Percentiles rank a stretch among this genome's conserved stretches.
These are phyloP conservation scores for Graphium colonna DNA, from an alignment of 2,888 invertebrate species.

Conservation along the genomic window DNA sequence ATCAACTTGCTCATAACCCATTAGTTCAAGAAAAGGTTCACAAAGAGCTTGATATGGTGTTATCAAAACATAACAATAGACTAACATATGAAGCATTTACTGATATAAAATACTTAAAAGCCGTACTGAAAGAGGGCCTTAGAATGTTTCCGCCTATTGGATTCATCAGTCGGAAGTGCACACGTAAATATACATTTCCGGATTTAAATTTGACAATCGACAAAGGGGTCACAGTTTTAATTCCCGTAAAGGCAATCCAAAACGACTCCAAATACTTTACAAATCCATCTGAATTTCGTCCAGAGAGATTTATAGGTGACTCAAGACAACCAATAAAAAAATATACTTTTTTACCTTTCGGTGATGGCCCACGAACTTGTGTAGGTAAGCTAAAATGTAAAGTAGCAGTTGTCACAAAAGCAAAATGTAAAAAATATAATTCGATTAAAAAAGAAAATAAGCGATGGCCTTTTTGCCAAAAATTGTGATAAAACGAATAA, in stretches of 20 bases:
- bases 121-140: slow-evolving; percentile 39
- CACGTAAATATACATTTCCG: slow-evolving; percentile 33
- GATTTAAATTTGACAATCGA: slow-evolving; percentile 37
- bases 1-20: slow-evolving; percentile 42
- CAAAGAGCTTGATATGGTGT: slow-evolving; percentile 41
- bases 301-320: slow-evolving; percentile 37
- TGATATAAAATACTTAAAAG: slow-evolving; percentile 35
- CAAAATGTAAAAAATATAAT: too few species aligned
- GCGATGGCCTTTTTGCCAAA: too few species aligned
- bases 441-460: too few species aligned
- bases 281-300: slow-evolving; percentile 38
- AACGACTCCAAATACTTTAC: slow-evolving; percentile 39
- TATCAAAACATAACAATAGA: slow-evolving; percentile 34
- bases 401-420: too few species aligned
- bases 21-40: slow-evolving; percentile 44
- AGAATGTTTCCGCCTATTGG: slow-evolving; percentile 38
- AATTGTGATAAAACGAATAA: too few species aligned
- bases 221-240: slow-evolving; percentile 33
- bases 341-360: slow-evolving; percentile 36
- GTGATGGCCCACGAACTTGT: slow-evolving; percentile 39
- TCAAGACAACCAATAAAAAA: slow-evolving; percentile 26
- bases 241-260: slow-evolving; percentile 40
- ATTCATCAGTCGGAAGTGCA: slow-evolving; percentile 31
- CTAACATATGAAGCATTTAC: slow-evolving; percentile 37
- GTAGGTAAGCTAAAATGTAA: too few species aligned